A percentile compares a stretch with the other conserved stretches of the same genome.
Conservation (phyloP, 2,113 vertebrate genomes). For the Hoplias malabaricus region DNA sequence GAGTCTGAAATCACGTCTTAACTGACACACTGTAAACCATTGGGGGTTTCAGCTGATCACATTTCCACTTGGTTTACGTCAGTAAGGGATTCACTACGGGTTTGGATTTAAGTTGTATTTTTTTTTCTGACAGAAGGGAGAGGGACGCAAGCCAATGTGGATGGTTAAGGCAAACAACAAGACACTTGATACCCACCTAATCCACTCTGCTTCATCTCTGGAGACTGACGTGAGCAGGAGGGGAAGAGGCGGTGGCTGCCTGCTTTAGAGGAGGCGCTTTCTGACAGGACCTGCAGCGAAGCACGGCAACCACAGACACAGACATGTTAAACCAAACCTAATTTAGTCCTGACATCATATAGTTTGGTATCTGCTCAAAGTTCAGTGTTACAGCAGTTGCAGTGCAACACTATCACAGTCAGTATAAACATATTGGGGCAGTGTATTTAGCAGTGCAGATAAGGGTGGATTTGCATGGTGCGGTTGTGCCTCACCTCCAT, state of each 20-base stretch:
- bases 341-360: slow-evolving; percentile 1
- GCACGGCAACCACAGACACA: background rate
- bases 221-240: slow-evolving; percentile 88
- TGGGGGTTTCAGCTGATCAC: background rate
- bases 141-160: slow-evolving; percentile 22
- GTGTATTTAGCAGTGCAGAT: slow-evolving; percentile 4
- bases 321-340: background rate
- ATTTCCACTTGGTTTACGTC: slow-evolving; percentile 6
- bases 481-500: slow-evolving; percentile 84
- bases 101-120: background rate
- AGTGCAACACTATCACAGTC: background rate
- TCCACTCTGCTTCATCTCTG: slow-evolving; percentile 96
- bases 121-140: background rate
- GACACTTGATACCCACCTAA: slow-evolving; percentile 79
- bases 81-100: background rate
- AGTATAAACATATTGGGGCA: background rate
- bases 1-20: background rate
- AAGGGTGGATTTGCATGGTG: background rate
- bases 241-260: slow-evolving; percentile 92
- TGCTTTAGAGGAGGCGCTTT: slow-evolving; percentile 85
- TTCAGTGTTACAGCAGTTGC: background rate
- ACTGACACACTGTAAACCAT: background rate
- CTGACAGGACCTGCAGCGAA: slow-evolving; percentile 86
- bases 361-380: background rate
- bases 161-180: slow-evolving; percentile 25